Evolutionary conservation across 2,888 invertebrate genomes (phyloP).

Genomic region (Habroteleia sp.): DNA sequence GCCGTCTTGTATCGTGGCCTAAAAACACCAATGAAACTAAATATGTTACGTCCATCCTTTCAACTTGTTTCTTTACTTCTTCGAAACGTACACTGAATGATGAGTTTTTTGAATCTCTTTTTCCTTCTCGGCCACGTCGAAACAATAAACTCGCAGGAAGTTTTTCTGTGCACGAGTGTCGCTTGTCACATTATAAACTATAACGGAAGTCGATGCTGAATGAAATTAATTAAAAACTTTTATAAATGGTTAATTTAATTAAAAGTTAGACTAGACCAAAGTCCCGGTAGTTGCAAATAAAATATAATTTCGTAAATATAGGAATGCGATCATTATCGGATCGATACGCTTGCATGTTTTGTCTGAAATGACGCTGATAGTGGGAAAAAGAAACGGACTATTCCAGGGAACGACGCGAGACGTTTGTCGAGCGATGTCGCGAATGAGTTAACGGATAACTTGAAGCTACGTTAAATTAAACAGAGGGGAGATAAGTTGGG

Average conservation of each 20-base stretch:
- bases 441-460: slow-evolving; percentile 74
- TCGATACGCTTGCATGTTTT: neutral
- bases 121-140: slow-evolving; percentile 15
- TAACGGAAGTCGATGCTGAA: slow-evolving; percentile 48
- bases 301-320: slow-evolving; percentile 16
- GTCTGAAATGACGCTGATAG: neutral
- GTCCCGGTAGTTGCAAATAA: slow-evolving; percentile 7
- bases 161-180: slow-evolving; percentile 30
- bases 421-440: slow-evolving; percentile 59
- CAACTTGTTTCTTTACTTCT: neutral
- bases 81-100: neutral
- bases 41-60: neutral
- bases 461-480: slow-evolving; percentile 77
- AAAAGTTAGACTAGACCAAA: slow-evolving; percentile 25
- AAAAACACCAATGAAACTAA: neutral
- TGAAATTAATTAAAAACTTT: slow-evolving; percentile 49
- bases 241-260: slow-evolving; percentile 49
- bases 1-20: too few relatives aligned
- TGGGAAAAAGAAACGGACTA: slow-evolving; percentile 4
- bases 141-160: slow-evolving; percentile 46
- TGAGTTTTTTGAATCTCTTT: slow-evolving; percentile 26
- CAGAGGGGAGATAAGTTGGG: slow-evolving; percentile 76
- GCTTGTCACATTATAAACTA: slow-evolving; percentile 51
- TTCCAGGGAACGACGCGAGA: slow-evolving; percentile 31
- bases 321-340: slow-evolving; percentile 10